phyloP scores from a whole-genome alignment of 2,888 invertebrate species.

The Ophion costatus region DNA sequence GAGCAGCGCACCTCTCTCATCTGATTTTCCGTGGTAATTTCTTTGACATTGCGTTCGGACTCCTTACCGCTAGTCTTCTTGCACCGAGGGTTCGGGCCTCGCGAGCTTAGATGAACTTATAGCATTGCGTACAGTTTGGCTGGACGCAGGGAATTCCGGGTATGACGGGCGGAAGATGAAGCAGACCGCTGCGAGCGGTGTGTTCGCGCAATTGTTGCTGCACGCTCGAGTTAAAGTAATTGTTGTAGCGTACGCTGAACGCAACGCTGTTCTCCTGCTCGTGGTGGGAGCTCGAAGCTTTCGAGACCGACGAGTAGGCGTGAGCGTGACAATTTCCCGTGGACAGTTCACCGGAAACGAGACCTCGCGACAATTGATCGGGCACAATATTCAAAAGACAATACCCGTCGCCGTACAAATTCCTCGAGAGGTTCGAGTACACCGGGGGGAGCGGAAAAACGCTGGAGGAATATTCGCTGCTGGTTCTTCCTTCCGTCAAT shows the following conservation, averaged over 20 bases:
- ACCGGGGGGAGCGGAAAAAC: slow-evolving; percentile 72
- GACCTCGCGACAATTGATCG: slow-evolving; percentile 74
- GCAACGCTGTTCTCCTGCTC: slow-evolving; percentile 74
- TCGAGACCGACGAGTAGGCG: slow-evolving; percentile 32
- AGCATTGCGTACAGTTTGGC: slow-evolving; percentile 81
- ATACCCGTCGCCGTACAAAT: slow-evolving; percentile 77
- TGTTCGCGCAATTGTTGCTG: slow-evolving; percentile 78
- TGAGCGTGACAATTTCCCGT: slow-evolving; percentile 43
- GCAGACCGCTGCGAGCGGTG: slow-evolving; percentile 57
- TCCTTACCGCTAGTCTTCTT: no score
- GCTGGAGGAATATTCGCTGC: slow-evolving; percentile 62
- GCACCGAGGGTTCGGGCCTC: neutral
- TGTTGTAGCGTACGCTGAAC: slow-evolving; percentile 76
- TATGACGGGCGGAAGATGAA: slow-evolving; percentile 78
- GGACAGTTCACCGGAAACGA: slow-evolving; percentile 58
- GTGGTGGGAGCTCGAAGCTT: slow-evolving; percentile 52
- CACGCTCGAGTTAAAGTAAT: slow-evolving; percentile 74
- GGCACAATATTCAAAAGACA: slow-evolving; percentile 79
- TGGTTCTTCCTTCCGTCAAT: slow-evolving; percentile 56
- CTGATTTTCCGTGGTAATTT: no score
- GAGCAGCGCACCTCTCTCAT: no score
- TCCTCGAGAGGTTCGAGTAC: slow-evolving; percentile 75
- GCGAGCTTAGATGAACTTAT: slow-evolving; percentile 74
- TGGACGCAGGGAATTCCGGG: slow-evolving; percentile 80
- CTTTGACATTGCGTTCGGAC: no score